Evolutionary conservation across 2,888 invertebrate species (phyloP), one percentile per base, ranked within the genome.

Genomic region (Lepidochrysops patricia): DNA sequence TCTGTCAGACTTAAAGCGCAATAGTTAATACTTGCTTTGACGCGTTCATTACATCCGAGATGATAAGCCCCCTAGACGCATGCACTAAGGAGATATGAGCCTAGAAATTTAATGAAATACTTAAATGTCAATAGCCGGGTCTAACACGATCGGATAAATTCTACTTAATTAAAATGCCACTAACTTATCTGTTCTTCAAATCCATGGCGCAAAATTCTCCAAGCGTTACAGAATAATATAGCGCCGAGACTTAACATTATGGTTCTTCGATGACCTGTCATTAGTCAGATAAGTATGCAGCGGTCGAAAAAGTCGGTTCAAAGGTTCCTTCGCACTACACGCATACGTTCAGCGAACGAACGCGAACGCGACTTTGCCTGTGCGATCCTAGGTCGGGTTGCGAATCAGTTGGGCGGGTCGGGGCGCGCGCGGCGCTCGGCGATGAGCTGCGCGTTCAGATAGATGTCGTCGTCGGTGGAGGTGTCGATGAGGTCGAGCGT

Each of bases 401-500:
- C 13, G 37, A 9, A 35, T 43, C 19, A 43, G 19, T 19, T 27
- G 26, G 52, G 52, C 9, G 84, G 77, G 19, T 77, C 73, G 23
- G 82, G 79, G 12, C 85, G 78, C 60, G 93, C 94, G 67, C 92
- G 89, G 19, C 91, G 90, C 73, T 93, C 92, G 1, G 89, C 80
- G 9, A 94, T 90, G 61, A 96, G 80, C 68, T 92, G 82, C 64
- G 92, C 85, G 70, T 92, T 92, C 50, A 95, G 90, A 72, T 92
- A 91, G 49, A 95, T 80, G 72, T 95, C 95, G 37, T 91, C 90
- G 4, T 90, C 87, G 0, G 92, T 92, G 32, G 92, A 90, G 0
- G 94, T 94, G 72, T 96, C 95, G 60, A 95, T 92, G 37, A 96
- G 87, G 68, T 91, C 90, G 60, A 96, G 79, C 25, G 92, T 91